phyloP scores from a whole-genome alignment of 2,888 invertebrate species.

The Conistra vaccinii region DNA sequence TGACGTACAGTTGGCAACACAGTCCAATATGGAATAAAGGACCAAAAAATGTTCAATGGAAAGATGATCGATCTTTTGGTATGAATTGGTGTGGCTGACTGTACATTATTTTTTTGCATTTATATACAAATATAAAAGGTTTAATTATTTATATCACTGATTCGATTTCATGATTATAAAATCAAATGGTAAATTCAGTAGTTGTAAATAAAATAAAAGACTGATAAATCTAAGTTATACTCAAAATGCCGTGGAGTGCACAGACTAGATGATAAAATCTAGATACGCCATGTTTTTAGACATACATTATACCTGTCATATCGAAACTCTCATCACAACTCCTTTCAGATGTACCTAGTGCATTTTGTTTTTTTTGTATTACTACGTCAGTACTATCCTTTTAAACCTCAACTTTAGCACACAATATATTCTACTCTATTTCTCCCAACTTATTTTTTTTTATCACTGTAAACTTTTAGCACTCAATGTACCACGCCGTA shows the following conservation, averaged over 20 bases:
- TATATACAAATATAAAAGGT: conserved; percentile 34
- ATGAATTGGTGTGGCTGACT: conserved; percentile 49
- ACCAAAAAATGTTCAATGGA: conserved; percentile 8
- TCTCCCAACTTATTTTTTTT: neutral
- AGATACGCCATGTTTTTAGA: conserved; percentile 53
- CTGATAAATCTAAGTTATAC: conserved; percentile 39
- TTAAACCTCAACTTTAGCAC: neutral
- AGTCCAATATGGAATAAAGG: conserved; percentile 13
- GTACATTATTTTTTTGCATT: conserved; percentile 50
- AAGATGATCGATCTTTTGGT: neutral
- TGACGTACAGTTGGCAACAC: conserved; percentile 53
- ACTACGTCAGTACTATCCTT: neutral
- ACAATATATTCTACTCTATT: conserved; percentile 1
- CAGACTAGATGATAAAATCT: conserved; percentile 59
- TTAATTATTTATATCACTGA: conserved; percentile 45
- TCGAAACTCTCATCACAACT: neutral
- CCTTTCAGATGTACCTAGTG: neutral
- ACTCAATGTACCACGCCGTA: conserved; percentile 42
- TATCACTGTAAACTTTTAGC: conserved; percentile 27
- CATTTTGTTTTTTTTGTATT: neutral
- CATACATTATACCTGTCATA: neutral
- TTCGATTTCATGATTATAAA: conserved; percentile 23
- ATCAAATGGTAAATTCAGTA: conserved; percentile 33
- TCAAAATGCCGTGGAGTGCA: conserved; percentile 55
- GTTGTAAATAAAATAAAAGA: conserved; percentile 54